Percentiles rank a stretch among this genome's conserved stretches.
Evolutionary conservation across 2,888 invertebrate species (phyloP).

Genomic region (Caradrina clavipalpis): DNA sequence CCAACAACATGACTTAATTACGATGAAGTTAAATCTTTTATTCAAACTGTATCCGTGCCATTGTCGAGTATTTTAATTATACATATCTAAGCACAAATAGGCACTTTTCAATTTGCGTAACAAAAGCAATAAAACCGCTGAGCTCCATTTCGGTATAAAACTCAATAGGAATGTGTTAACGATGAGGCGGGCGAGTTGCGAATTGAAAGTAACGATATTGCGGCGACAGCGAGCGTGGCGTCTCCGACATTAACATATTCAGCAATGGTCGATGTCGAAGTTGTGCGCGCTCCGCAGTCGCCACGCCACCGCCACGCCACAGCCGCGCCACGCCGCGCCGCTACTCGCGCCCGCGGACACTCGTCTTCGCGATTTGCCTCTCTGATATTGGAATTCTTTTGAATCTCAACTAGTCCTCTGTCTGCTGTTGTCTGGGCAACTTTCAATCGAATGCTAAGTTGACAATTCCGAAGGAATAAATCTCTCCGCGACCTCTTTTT

Average conservation of each 20-base stretch:
- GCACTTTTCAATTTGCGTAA: slow-evolving; percentile 59
- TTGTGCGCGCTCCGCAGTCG: slow-evolving; percentile 53
- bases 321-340: slow-evolving; percentile 49
- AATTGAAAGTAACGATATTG: slow-evolving; percentile 82
- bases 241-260: slow-evolving; percentile 86
- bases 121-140: slow-evolving; percentile 66
- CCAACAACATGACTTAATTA: slow-evolving; percentile 14
- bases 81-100: slow-evolving; percentile 46
- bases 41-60: slow-evolving; percentile 13
- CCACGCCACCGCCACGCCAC: slow-evolving; percentile 32
- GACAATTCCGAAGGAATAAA: slow-evolving; percentile 76
- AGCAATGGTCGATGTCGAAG: slow-evolving; percentile 75
- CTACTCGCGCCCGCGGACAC: slow-evolving; percentile 62
- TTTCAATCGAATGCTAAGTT: slow-evolving; percentile 82
- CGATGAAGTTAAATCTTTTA: slow-evolving; percentile 25
- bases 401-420: slow-evolving; percentile 82
- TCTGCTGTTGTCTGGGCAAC: slow-evolving; percentile 76
- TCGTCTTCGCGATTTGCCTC: slow-evolving; percentile 73
- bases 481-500: slow-evolving; percentile 51
- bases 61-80: slow-evolving; percentile 48
- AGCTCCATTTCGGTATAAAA: slow-evolving; percentile 67
- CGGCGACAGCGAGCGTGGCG: slow-evolving; percentile 73
- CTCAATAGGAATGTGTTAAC: slow-evolving; percentile 75
- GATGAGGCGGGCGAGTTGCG: slow-evolving; percentile 71
- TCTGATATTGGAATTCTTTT: slow-evolving; percentile 89